phyloP scores from a whole-genome alignment of 1,140 invertebrate genomes.

The Ditylenchus dipsaci region DNA sequence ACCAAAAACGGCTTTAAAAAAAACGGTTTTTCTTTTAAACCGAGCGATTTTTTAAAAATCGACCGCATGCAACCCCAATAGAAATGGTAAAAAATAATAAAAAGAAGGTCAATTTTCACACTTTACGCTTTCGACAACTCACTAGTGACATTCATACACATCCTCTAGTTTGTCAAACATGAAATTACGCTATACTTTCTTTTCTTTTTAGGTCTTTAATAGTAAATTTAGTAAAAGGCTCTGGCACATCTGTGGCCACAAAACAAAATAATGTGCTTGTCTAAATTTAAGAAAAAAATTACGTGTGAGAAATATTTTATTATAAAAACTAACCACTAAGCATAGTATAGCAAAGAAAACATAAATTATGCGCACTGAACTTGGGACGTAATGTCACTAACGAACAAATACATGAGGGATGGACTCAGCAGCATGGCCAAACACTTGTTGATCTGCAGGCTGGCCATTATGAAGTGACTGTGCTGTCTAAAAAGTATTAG shows the following conservation, averaged over 20 bases:
- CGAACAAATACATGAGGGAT: constrained; percentile 29
- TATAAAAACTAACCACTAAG: constrained; percentile 12
- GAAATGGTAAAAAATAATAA: too few species aligned
- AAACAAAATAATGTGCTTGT: constrained; percentile 28
- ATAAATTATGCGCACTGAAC: constrained; percentile 34
- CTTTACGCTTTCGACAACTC: too few species aligned
- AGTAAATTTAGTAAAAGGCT: constrained; percentile 21
- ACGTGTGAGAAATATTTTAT: too few species aligned
- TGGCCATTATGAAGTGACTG: constrained; percentile 34
- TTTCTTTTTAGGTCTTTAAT: too few species aligned
- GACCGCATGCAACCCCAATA: too few species aligned
- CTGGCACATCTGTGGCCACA: constrained; percentile 31
- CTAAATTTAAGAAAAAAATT: neutral
- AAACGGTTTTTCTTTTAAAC: too few species aligned
- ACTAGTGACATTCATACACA: too few species aligned
- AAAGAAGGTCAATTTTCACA: too few species aligned
- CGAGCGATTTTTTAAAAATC: too few species aligned
- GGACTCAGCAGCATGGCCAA: constrained; percentile 35
- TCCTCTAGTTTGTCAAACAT: too few species aligned
- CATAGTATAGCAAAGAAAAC: constrained; percentile 24
- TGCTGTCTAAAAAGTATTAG: constrained; percentile 31
- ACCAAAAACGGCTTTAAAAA: too few species aligned
- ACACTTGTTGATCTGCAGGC: constrained; percentile 39
- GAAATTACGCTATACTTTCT: too few species aligned
- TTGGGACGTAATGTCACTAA: constrained; percentile 22